phyloP scores from a whole-genome alignment of 1,140 invertebrate species.

The Whitmania pigra region DNA sequence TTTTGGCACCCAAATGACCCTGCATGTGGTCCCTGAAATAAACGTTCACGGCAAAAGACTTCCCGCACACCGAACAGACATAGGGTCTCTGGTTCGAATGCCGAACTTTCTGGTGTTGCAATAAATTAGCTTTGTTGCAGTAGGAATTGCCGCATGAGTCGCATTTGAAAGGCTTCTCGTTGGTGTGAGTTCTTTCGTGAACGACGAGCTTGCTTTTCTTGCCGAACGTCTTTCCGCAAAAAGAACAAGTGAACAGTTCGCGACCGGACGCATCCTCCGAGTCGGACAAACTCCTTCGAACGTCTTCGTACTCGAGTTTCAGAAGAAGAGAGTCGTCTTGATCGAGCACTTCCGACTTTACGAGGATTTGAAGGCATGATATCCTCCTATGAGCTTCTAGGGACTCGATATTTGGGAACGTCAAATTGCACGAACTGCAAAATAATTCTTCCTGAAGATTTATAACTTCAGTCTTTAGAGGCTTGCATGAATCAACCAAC shows the following conservation, averaged over 20 bases:
- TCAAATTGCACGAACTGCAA: no score
- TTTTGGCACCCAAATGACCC: constrained; percentile 29
- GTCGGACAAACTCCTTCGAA: no score
- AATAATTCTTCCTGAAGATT: no score
- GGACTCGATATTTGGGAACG: no score
- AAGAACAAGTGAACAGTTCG: constrained; percentile 3
- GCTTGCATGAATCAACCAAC: no score
- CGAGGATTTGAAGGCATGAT: no score
- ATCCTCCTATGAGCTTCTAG: no score
- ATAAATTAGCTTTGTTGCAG: constrained; percentile 34
- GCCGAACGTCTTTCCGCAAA: constrained; percentile 1
- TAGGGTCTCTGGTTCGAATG: constrained; percentile 33
- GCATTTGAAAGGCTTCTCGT: constrained; percentile 39
- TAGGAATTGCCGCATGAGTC: constrained; percentile 40
- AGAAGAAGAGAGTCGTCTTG: no score
- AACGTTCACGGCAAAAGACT: constrained; percentile 11
- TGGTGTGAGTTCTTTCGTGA: constrained; percentile 29
- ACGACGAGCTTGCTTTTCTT: not conserved
- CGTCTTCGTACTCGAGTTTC: no score
- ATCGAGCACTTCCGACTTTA: no score
- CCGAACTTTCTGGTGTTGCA: constrained; percentile 30
- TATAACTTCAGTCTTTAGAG: no score
- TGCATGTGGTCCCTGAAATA: constrained; percentile 17
- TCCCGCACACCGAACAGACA: constrained; percentile 27
- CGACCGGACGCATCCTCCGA: no score